These are phyloP conservation scores for Botia kubotai DNA, from an alignment of 2,797 vertebrate species.

Conservation along the genomic window DNA sequence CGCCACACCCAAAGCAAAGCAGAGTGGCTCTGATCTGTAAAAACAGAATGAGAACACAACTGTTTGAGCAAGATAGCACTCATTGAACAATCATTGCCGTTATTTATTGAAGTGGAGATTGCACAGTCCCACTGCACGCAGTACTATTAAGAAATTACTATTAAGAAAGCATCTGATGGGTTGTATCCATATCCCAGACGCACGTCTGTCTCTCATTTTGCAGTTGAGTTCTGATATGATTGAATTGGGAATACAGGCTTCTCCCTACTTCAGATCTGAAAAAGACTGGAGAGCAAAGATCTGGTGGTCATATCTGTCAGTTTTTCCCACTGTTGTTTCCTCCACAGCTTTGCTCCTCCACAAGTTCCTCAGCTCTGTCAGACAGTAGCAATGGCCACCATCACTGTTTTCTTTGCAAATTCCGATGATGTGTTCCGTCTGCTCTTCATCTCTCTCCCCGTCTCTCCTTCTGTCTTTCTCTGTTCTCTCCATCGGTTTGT, in stretches of 20 bases:
- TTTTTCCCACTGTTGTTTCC: slow-evolving; percentile 33
- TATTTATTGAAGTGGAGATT: background rate
- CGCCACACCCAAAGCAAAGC: slow-evolving; percentile 80
- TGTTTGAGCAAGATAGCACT: background rate
- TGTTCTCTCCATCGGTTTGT: slow-evolving; percentile 75
- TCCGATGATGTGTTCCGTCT: slow-evolving; percentile 87
- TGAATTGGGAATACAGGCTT: slow-evolving; percentile 33
- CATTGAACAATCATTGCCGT: background rate
- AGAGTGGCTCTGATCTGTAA: slow-evolving; percentile 29
- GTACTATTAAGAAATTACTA: background rate
- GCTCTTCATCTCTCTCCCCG: slow-evolving; percentile 50
- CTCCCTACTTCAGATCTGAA: slow-evolving; percentile 6
- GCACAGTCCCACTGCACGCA: background rate
- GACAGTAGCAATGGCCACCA: slow-evolving; percentile 80
- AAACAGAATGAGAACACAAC: background rate
- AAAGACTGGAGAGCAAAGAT: slow-evolving; percentile 14
- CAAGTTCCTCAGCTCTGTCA: slow-evolving; percentile 62
- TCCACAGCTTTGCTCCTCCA: slow-evolving; percentile 24
- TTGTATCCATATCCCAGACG: slow-evolving; percentile 28
- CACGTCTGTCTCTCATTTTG: slow-evolving; percentile 29
- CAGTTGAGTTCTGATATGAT: slow-evolving; percentile 37
- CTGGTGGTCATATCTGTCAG: background rate
- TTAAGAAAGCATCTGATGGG: background rate
- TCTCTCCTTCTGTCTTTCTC: slow-evolving; percentile 23
- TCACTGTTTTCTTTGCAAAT: slow-evolving; percentile 91